A percentile compares a stretch with the other conserved stretches of the same genome.
phyloP scores from a whole-genome alignment of 2,113 vertebrate species.

The Ceuthmochares aereus region DNA sequence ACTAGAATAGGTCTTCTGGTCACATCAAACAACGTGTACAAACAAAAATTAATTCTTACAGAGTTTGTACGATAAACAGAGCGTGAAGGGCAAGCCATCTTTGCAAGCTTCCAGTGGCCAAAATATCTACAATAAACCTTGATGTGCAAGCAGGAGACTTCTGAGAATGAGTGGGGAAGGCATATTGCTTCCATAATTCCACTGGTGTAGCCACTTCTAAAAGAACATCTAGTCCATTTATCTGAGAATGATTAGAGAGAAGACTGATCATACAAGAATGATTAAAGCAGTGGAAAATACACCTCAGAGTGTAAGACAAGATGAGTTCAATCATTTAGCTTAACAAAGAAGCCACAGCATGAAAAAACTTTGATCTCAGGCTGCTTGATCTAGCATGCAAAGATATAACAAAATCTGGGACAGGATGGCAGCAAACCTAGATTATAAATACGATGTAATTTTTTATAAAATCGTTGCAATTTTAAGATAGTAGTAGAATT shows the following conservation, averaged over 20 bases:
- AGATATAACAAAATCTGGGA: conserved; percentile 37
- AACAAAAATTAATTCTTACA: background rate
- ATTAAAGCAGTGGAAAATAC: conserved; percentile 64
- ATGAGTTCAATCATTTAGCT: conserved; percentile 47
- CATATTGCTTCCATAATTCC: background rate
- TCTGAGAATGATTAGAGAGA: conserved; percentile 54
- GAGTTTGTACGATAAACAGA: background rate
- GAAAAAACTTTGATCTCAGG: conserved; percentile 61
- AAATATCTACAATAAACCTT: background rate
- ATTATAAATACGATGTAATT: conserved; percentile 13
- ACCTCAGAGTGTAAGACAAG: conserved; percentile 31
- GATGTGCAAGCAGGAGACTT: background rate
- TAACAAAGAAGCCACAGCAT: conserved; percentile 55
- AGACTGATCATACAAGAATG: conserved; percentile 46
- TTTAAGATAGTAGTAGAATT: background rate
- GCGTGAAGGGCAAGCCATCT: background rate
- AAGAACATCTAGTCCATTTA: background rate
- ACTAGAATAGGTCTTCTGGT: background rate
- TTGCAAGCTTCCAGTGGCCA: background rate
- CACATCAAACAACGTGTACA: background rate
- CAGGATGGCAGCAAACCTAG: background rate
- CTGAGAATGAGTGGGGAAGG: background rate
- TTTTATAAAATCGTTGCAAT: background rate
- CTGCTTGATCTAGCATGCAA: conserved; percentile 37
- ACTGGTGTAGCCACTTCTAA: conserved; percentile 32